Base-by-base conservation (phyloP, 2,888 invertebrate species). In the Cyrtodaria siliqua region DNA sequence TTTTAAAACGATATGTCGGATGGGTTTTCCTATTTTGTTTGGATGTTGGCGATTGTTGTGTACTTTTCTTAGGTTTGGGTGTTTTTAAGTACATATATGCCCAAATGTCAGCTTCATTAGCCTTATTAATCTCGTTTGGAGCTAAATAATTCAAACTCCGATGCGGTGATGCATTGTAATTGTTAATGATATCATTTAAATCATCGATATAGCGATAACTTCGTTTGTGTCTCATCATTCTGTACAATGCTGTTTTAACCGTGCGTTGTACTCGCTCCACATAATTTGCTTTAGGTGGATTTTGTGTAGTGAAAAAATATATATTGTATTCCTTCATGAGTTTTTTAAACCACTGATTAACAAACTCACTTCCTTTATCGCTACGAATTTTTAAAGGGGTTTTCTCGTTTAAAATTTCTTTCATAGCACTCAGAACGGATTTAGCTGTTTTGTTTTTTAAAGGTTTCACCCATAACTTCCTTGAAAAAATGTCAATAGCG, bases 361-460 rank as follows among this genome's bases (percentile, higher is more conserved):
- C 49, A 40, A 76, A 71, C 26, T 71, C 62, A 26, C 44, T 62
- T 18, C 71, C 76, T 29, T 61, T 72, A 60, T 68, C 77, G 2
- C 68, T 44, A 16, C 67, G 59, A 38, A 72, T n/a, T 53, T 72
- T 77, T 38, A 20, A 56, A 2, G 61, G 63, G 33, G 57, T 33
- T 27, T 66, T 66, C 18, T 52, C 53, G 26, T 20, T 18, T 1
- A 73, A 14, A n/a, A 73, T 67, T 16, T 56, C 55, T 67, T 71
- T 71, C 67, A 76, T 68, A 16, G 71, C 76, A 26, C 18, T 38
- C 40, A 71, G 52, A 9, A 77, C 59, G 4, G 6, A 29, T 38
- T 66, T 72, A 14, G 77, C 71, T 8, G 68, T 63, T 42, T 77
- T 77, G 42, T 57, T 60, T 44, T 61, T 57, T 12, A 76, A 18